Evolutionary conservation across 2,888 invertebrate species (phyloP).

Genomic region (Serripes groenlandicus): DNA sequence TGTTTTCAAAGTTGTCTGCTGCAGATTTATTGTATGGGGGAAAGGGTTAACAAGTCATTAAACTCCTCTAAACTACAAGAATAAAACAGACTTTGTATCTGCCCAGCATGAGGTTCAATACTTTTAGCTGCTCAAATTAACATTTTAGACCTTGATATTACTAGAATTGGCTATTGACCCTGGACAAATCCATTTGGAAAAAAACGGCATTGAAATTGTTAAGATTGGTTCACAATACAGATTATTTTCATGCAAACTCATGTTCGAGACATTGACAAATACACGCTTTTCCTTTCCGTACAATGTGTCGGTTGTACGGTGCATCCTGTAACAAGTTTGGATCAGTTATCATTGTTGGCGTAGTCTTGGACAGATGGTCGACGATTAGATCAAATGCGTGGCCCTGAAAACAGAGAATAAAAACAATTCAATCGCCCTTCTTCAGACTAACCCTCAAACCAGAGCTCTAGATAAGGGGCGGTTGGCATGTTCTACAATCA

Average conservation of each 20-base stretch:
- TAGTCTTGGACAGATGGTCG: background rate
- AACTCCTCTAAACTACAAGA: background rate
- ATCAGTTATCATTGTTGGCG: background rate
- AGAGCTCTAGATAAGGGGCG: no score
- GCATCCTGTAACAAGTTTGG: conserved; percentile 28
- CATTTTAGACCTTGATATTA: background rate
- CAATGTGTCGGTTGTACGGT: conserved; percentile 35
- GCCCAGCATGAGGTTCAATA: background rate
- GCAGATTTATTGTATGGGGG: background rate
- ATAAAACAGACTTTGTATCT: background rate
- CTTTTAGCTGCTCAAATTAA: background rate
- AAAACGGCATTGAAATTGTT: no score
- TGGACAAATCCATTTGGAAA: background rate
- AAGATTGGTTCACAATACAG: no score
- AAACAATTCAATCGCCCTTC: background rate
- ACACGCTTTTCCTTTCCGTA: conserved; percentile 32
- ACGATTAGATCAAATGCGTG: conserved; percentile 16
- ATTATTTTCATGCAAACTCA: no score
- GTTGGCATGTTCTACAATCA: no score
- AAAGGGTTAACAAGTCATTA: background rate
- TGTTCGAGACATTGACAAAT: conserved; percentile 32
- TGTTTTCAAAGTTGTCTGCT: background rate
- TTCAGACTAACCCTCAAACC: no score
- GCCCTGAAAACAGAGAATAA: conserved; percentile 3
- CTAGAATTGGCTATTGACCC: background rate